phyloP scores from a whole-genome alignment of 2,113 vertebrate species.

The Chauna torquata region DNA sequence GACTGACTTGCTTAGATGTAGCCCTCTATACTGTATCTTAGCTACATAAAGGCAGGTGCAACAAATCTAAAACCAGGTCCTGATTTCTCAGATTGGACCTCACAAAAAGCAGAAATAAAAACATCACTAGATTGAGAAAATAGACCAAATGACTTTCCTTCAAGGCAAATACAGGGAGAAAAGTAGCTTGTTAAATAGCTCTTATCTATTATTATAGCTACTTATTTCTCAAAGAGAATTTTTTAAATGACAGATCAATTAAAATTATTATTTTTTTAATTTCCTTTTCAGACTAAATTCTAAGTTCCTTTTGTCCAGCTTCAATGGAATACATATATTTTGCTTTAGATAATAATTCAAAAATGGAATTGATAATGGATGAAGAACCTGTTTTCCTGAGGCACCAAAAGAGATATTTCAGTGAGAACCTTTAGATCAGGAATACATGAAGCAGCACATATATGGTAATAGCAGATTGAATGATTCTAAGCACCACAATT shows the following conservation, averaged over 20 bases:
- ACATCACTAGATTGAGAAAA: background rate
- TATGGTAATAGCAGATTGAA: background rate
- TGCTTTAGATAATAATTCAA: background rate
- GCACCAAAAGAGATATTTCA: background rate
- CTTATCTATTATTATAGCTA: background rate
- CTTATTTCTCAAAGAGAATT: background rate
- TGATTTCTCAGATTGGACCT: background rate
- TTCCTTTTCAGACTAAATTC: background rate
- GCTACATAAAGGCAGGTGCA: background rate
- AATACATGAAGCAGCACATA: background rate
- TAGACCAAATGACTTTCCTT: background rate
- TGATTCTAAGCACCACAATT: background rate
- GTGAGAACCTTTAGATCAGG: background rate
- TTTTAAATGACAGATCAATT: background rate
- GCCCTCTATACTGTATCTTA: background rate
- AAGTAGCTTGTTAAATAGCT: background rate
- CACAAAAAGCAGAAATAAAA: background rate
- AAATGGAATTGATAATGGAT: background rate
- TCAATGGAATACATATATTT: background rate
- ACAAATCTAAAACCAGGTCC: background rate
- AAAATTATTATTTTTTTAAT: background rate
- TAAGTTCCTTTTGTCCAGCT: background rate
- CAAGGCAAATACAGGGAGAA: background rate
- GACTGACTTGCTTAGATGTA: background rate
- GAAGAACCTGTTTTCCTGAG: background rate